phyloP scores from a whole-genome alignment of 2,797 vertebrate species.

The Leucoraja ocellata region DNA sequence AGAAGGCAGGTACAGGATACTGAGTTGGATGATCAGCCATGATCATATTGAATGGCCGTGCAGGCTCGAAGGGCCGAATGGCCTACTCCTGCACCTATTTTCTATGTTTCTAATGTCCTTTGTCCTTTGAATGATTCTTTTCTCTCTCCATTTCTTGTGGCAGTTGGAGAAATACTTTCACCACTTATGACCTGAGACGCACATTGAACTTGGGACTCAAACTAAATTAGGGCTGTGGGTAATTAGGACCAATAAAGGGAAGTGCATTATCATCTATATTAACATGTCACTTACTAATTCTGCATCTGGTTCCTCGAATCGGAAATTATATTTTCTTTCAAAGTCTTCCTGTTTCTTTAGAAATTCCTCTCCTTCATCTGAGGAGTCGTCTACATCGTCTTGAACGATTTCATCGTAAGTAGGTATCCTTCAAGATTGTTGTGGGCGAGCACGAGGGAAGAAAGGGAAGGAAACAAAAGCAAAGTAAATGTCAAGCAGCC shows the following conservation, averaged over 20 bases:
- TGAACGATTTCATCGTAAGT: constrained; percentile 60
- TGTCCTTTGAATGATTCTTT: no score
- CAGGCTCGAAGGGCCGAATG: no score
- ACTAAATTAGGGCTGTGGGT: not conserved
- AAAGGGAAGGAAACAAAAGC: not conserved
- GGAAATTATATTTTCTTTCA: constrained; percentile 82
- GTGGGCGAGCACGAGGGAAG: not conserved
- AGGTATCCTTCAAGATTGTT: constrained; percentile 54
- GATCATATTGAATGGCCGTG: no score
- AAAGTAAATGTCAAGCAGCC: not conserved
- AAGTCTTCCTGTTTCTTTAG: constrained; percentile 76
- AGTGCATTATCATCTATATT: not conserved
- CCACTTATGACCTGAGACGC: not conserved
- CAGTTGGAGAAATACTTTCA: not conserved
- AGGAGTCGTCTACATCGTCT: constrained; percentile 70
- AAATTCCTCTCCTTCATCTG: constrained; percentile 78
- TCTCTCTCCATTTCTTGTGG: not conserved
- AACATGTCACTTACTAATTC: constrained; percentile 47
- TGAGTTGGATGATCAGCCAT: no score
- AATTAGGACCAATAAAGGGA: not conserved
- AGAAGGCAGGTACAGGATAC: no score
- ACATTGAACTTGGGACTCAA: not conserved
- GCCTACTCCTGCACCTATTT: no score
- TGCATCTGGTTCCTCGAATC: constrained; percentile 77
- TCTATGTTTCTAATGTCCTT: no score